These are phyloP conservation scores for Taenaris catops DNA, from an alignment of 2,888 invertebrate species.

Conservation along the genomic window DNA sequence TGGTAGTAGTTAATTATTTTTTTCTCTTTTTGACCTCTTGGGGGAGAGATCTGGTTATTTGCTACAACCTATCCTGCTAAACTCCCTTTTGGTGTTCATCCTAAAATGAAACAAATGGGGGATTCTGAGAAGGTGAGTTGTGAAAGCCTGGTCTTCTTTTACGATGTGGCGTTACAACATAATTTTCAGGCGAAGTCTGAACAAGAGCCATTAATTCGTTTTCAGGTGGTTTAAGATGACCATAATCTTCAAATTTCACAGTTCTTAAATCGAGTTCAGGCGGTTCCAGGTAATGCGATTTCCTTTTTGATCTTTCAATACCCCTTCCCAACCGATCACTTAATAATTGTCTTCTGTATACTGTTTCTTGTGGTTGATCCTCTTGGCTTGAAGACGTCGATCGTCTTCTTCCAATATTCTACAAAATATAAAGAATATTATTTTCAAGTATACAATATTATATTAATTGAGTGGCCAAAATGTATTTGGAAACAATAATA, in stretches of 20 bases:
- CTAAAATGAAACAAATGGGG: slow-evolving; percentile 92
- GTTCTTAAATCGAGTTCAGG: slow-evolving; percentile 84
- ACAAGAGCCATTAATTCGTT: slow-evolving; percentile 84
- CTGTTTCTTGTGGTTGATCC: slow-evolving; percentile 71
- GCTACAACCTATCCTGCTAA: too few relatives aligned
- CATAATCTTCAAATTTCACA: slow-evolving; percentile 83
- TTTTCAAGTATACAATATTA: too few relatives aligned
- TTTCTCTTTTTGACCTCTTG: too few relatives aligned
- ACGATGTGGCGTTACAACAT: slow-evolving; percentile 92
- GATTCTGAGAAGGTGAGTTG: slow-evolving; percentile 92
- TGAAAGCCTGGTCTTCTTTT: slow-evolving; percentile 93
- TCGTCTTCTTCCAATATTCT: slow-evolving; percentile 71
- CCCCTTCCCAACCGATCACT: slow-evolving; percentile 81
- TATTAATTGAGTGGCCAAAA: too few relatives aligned
- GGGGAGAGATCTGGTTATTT: too few relatives aligned
- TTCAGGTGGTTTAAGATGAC: slow-evolving; percentile 83
- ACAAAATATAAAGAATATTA: slow-evolving; percentile 30
- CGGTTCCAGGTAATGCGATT: slow-evolving; percentile 82
- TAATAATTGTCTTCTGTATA: slow-evolving; percentile 81
- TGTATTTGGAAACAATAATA: too few relatives aligned
- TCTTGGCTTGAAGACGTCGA: slow-evolving; percentile 75
- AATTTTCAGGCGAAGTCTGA: slow-evolving; percentile 87
- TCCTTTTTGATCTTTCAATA: slow-evolving; percentile 81
- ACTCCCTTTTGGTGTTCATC: too few relatives aligned
- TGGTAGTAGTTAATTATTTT: too few relatives aligned